These are phyloP conservation scores for Danionella dracula DNA, from an alignment of 2,797 vertebrate genomes.

Conservation along the genomic window DNA sequence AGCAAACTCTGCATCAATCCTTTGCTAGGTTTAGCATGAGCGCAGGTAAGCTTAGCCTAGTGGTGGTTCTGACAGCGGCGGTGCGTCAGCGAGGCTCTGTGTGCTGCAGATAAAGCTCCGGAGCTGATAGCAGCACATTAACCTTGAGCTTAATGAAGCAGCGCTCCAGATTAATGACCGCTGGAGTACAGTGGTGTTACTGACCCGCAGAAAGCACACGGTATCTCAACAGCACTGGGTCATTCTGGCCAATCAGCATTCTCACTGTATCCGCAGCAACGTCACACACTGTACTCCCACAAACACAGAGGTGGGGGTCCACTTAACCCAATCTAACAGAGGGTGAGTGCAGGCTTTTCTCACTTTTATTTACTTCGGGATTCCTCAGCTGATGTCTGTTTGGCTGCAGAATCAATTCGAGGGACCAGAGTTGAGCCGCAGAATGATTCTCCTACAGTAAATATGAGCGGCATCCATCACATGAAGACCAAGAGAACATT, in stretches of 20 bases:
- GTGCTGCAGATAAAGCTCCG: slow-evolving; percentile 64
- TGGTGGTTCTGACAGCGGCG: slow-evolving; percentile 78
- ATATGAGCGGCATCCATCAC: no score
- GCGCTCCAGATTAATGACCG: slow-evolving; percentile 81
- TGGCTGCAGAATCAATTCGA: no score
- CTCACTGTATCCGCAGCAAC: not conserved
- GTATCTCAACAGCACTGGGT: no score
- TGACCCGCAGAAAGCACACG: not conserved
- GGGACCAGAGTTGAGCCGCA: no score
- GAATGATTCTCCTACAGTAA: no score
- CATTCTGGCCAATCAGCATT: slow-evolving; percentile 1
- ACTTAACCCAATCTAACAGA: no score
- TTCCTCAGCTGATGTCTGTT: no score
- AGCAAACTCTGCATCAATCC: no score
- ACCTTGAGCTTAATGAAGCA: slow-evolving; percentile 88
- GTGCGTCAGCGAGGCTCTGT: slow-evolving; percentile 87
- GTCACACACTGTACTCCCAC: not conserved
- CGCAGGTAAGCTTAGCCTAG: not conserved
- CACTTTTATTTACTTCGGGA: no score
- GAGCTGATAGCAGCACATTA: slow-evolving; percentile 72
- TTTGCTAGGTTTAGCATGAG: not conserved
- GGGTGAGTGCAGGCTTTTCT: no score
- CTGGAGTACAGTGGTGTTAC: slow-evolving; percentile 26
- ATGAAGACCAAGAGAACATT: no score
- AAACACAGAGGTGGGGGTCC: no score